Evolutionary conservation across 2,797 vertebrate genomes (phyloP), one percentile per base, ranked within the genome.

Genomic region (Halcyon badia): DNA sequence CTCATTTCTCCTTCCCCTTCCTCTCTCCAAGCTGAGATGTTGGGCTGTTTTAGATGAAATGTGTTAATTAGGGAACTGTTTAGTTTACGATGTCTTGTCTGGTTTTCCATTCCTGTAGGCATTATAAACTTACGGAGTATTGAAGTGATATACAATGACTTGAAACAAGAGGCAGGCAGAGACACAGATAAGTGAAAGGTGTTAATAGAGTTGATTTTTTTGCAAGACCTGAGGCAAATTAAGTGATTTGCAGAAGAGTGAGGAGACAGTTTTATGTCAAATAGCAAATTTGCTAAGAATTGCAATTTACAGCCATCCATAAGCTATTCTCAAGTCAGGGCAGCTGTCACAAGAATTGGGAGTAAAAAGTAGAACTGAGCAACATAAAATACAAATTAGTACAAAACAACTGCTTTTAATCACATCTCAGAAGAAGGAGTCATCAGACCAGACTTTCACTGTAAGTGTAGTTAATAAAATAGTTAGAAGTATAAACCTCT

Each of bases 11-110:
- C 49, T 71, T 57, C 31, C 22, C 6, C 35, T 57, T 89, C 70
- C 41, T 16, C 15, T 30, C 79, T 39, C 31, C 60, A 46, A 21
- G 75, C 78, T 70, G 64, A 89, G 41, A 44, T 89, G 35, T 49
- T 84, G 42, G 42, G 28, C 12, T 81, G 54, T 75, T 94, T 89
- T 72, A 79, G 70, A 90, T 82, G 65, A 93, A 94, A 87, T 2
- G 5, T 86, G 31, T 87, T 96, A 96, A 95, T 82, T 86, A 94
- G 86, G 77, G 88, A 81, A 56, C 66, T 77, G 15, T 84, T 93
- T 84, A 6, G 18, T 89, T 94, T 87, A 87, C 0, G 0, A 37
- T 26, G 41, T 79, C 78, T 89, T 69, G 31, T 89, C 66, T 73
- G 60, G 20, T 60, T 87, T 94, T 83, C 68, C 37, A 10, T 89